These are phyloP conservation scores for Berghia stephanieae DNA, from an alignment of 1,140 invertebrate genomes.

Conservation along the genomic window DNA sequence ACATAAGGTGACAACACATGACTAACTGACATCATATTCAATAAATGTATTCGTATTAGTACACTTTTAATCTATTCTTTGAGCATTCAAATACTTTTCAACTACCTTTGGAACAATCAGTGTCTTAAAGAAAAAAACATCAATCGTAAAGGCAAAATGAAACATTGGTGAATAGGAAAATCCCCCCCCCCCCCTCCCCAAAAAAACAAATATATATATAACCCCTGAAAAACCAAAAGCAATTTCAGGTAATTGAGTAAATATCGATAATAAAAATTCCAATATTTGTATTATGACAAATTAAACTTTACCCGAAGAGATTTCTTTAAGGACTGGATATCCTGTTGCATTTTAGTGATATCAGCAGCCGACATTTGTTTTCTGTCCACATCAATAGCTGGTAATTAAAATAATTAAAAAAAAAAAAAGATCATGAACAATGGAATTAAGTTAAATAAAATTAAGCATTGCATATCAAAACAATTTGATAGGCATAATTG, in stretches of 20 bases:
- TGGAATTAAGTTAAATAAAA: too few species aligned
- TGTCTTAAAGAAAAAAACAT: background rate
- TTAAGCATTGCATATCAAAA: too few species aligned
- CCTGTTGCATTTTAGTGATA: conserved; percentile 33
- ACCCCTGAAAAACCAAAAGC: background rate
- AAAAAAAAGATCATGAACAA: too few species aligned
- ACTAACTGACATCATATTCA: background rate
- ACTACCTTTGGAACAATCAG: background rate
- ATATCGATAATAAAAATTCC: background rate
- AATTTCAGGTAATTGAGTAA: background rate
- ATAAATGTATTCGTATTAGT: background rate
- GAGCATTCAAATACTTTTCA: background rate
- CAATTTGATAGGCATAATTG: too few species aligned
- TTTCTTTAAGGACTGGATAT: conserved; percentile 28
- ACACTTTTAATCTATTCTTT: background rate
- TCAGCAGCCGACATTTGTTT: conserved; percentile 9
- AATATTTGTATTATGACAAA: too few species aligned
- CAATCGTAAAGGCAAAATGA: background rate
- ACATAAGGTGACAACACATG: background rate
- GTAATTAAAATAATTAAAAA: too few species aligned
- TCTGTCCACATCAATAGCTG: too few species aligned
- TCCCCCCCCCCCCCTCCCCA: background rate
- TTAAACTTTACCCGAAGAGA: conserved; percentile 34
- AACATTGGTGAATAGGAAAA: background rate
- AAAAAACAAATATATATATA: background rate